Conservation (phyloP, 2,113 vertebrate species). For the Haemorhous mexicanus region DNA sequence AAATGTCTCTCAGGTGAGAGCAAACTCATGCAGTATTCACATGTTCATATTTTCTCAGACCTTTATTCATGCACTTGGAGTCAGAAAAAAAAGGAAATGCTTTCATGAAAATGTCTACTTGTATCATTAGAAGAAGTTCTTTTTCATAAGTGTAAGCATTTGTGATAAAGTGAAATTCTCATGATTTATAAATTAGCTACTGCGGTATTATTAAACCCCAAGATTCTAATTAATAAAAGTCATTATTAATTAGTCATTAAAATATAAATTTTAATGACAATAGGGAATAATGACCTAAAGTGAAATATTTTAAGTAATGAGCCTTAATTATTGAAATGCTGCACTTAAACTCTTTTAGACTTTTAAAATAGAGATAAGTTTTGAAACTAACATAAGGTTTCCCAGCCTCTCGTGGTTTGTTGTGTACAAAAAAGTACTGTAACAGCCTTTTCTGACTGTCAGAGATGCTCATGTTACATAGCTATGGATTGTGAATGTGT, state of each 20-base stretch:
- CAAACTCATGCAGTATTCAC: neutral
- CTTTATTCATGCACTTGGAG: neutral
- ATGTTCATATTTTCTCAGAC: neutral
- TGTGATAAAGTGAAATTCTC: neutral
- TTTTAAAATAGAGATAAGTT: neutral
- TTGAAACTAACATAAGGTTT: neutral
- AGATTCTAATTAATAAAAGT: neutral
- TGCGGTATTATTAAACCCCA: neutral
- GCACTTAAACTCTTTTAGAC: neutral
- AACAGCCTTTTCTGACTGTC: neutral
- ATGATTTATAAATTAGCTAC: neutral
- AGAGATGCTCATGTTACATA: neutral
- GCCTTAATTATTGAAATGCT: neutral
- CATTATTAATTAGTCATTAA: neutral
- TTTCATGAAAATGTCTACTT: neutral
- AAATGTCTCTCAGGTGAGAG: conserved; percentile 78
- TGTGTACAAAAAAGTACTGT: neutral
- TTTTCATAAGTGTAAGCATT: neutral
- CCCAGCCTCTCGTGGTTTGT: neutral
- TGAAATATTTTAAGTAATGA: neutral
- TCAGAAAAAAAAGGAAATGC: neutral
- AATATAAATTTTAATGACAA: neutral
- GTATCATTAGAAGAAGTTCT: neutral
- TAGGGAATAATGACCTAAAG: neutral
- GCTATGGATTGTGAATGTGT: neutral